Conservation (phyloP, 2,888 invertebrate genomes). For the Unio delphinus region DNA sequence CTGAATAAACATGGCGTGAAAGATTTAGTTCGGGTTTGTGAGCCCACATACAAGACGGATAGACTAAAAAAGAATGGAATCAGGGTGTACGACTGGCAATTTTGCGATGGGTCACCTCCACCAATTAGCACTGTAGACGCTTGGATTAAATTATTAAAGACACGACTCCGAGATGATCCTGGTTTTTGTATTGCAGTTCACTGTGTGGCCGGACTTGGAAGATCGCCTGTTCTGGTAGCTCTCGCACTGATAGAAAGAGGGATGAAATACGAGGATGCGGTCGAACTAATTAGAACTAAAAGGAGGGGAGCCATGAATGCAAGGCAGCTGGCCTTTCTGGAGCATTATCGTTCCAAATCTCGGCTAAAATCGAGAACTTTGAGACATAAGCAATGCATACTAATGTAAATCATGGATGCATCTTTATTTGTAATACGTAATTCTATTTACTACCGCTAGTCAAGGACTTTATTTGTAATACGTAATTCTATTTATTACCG, state of each 20-base stretch:
- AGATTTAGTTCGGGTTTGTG: conserved; percentile 97
- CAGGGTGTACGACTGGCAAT: conserved; percentile 92
- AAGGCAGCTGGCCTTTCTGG: conserved; percentile 96
- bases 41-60: conserved; percentile 95
- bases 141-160: conserved; percentile 94
- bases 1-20: conserved; percentile 95
- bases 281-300: conserved; percentile 96
- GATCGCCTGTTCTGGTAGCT: conserved; percentile 97
- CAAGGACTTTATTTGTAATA: too few species aligned
- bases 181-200: conserved; percentile 92
- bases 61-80: conserved; percentile 91
- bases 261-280: conserved; percentile 86
- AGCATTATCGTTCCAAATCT: conserved; percentile 97
- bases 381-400: conserved; percentile 47
- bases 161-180: conserved; percentile 77
- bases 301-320: conserved; percentile 98
- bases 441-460: too few species aligned
- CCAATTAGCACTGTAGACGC: conserved; percentile 84
- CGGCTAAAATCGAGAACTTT: conserved; percentile 80
- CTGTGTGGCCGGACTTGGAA: conserved; percentile 96
- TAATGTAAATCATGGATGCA: conserved; percentile 29
- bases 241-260: conserved; percentile 98
- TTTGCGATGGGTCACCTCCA: conserved; percentile 88
- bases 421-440: too few species aligned
- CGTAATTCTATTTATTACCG: too few species aligned